Evolutionary conservation across 2,797 vertebrate species (phyloP).

Genomic region (Smutsia temminckii): DNA sequence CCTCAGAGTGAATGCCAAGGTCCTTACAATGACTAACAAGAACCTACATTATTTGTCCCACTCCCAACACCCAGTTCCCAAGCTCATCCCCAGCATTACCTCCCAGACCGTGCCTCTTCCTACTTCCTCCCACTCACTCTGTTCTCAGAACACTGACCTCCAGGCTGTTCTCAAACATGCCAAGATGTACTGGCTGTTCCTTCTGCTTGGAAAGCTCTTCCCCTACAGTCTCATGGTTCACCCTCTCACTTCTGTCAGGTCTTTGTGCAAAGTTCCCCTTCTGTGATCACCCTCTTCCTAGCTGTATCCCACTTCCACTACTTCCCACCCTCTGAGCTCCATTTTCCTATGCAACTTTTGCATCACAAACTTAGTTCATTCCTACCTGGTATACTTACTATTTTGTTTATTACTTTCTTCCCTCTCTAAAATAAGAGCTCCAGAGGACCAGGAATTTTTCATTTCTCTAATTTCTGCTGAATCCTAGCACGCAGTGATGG

Average conservation of each 20-base stretch:
- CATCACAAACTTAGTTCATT: neutral
- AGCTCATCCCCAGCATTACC: neutral
- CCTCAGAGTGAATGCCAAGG: neutral
- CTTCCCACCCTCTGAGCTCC: neutral
- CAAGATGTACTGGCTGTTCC: neutral
- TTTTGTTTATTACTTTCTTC: neutral
- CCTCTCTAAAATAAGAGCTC: neutral
- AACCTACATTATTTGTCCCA: neutral
- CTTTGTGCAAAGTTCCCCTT: neutral
- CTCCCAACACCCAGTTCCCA: neutral
- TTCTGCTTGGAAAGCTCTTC: neutral
- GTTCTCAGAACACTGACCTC: neutral
- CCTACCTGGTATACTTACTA: neutral
- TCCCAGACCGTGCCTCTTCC: neutral
- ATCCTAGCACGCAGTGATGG: neutral
- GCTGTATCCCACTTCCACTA: neutral
- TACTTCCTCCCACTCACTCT: neutral
- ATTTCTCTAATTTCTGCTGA: neutral
- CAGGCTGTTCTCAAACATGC: neutral
- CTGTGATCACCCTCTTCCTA: neutral
- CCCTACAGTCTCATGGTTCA: neutral
- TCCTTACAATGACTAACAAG: neutral
- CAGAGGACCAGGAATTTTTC: neutral
- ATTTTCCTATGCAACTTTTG: neutral
- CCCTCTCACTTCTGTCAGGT: neutral